A percentile compares a stretch with the other conserved stretches of the same genome.
phyloP scores from a whole-genome alignment of 2,888 invertebrate species.

The Dynastes maya region DNA sequence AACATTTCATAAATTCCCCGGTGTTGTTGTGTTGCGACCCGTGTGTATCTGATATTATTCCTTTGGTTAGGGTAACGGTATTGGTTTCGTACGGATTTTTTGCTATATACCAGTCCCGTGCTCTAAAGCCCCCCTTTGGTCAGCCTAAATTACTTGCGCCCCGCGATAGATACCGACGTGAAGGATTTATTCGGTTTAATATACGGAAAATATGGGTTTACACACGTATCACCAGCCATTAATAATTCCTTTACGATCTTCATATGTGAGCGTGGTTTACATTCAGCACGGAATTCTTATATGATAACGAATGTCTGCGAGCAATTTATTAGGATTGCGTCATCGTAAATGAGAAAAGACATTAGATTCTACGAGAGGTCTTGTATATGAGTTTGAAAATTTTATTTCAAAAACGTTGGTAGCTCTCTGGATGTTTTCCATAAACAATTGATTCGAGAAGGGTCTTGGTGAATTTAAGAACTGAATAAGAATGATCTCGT shows the following conservation, averaged over 20 bases:
- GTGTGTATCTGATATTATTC: constrained; percentile 53
- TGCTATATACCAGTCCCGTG: constrained; percentile 19
- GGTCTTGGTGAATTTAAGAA: no score
- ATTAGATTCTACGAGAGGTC: no score
- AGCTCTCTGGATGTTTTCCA: no score
- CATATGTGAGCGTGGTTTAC: neutral
- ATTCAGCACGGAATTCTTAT: neutral
- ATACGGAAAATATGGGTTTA: constrained; percentile 33
- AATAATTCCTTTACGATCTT: constrained; percentile 27
- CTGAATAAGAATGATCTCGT: no score
- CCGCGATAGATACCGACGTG: constrained; percentile 28
- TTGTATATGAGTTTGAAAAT: no score
- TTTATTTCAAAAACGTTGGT: no score
- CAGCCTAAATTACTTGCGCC: constrained; percentile 41
- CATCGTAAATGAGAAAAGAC: no score
- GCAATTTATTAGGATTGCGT: neutral
- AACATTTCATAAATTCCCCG: constrained; percentile 65
- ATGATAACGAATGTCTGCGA: neutral
- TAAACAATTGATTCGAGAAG: no score
- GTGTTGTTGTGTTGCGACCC: constrained; percentile 50
- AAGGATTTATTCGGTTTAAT: constrained; percentile 37
- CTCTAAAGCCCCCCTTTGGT: no score
- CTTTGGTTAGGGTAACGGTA: constrained; percentile 47
- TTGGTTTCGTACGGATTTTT: constrained; percentile 48
- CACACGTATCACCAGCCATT: constrained; percentile 28